Base-by-base conservation (phyloP, 1,140 invertebrate genomes). In the Zaprionus gabonicus region DNA sequence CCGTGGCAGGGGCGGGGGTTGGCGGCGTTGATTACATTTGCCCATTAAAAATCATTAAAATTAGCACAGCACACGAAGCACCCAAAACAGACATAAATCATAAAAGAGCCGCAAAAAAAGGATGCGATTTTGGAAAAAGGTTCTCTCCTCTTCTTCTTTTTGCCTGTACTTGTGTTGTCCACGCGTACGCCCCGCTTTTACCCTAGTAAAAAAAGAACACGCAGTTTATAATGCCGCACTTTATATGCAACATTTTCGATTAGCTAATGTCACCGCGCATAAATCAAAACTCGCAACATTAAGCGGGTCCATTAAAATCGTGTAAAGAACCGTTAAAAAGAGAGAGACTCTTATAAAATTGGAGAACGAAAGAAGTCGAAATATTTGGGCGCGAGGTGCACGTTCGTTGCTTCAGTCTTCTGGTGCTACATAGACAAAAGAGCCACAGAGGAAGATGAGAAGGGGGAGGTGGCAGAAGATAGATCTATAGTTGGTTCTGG, bases 1-100 rank as follows among this genome's bases (percentile, higher is more conserved):
- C 6, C 41, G n/a, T 17, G n/a, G 41, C 1, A 63, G 28, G 71
- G 36, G 78, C 77, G 79, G 51, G 76, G 76, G 80, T 82, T 80
- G 84, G 34, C 73, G 31, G 86, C 85, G 85, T 88, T 88, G 85
- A 88, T 88, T 88, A 76, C 83, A 88, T 88, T 88, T 83, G 79
- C 55, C 87, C 85, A 88, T 88, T 88, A 88, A 88, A 80, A 81
- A 81, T 78, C 79, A 81, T 81, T 81, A 81, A 81, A 81, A 78
- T 77, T 71, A 78, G 69, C 78, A 56, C 58, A 63, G 74, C 69
- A 67, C 41, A 55, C 36, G 55, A 34, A 55, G 65, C 71, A 73
- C 44, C 80, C 80, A 88, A 75, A 81, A 76, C 71, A 88, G 71
- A 88, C 67, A 90, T 88, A 85, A 90, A 90, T 90, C 81, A 85